Evolutionary conservation across 2,113 vertebrate genomes (phyloP), one percentile per base, ranked within the genome.

Genomic region (Sander vitreus): DNA sequence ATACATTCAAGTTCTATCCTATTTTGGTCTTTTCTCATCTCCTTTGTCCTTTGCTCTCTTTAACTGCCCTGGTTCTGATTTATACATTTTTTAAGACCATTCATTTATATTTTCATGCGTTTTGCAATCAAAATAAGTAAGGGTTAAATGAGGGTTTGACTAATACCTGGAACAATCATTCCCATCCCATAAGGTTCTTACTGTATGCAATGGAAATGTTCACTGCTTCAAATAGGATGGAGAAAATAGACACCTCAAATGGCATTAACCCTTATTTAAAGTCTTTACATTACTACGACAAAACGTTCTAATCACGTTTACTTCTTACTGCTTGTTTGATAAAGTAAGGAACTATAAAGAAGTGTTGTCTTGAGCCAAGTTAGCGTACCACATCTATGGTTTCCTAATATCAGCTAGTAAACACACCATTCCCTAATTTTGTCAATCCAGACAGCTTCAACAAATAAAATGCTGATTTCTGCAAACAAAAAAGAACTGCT

Each of bases 11-110:
- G n/a, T 19, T 76, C 53, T 43, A 1, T 33, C 54, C 8, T 45
- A 7, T 36, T 53, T 11, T 45, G 16, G 8, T 78, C 19, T 23
- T 0, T 18, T 57, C 14, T 27, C 16, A 59, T 69, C 21, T 54
- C 6, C 15, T 71, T 25, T 75, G 23, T 72, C 48, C 58, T 53
- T 66, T 63, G 0, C 27, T 51, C 57, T 73, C 33, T 47, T 65
- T 53, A 1, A 21, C 33, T 54, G 19, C 27, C 12, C 3, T 25
- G 48, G 45, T 21, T 80, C 11, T 18, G 36, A 21, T 47, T 53
- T 47, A 16, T 60, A 43, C 39, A 10, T 43, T 11, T 43, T 43
- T 43, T 11, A 43, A 43, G 39, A 11, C 10, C 10, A 43, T 43
- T 11, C 2, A 43, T 43, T 11, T 3, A 43, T 11, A 9, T 43